A percentile compares a stretch with the other conserved stretches of the same genome.
phyloP scores from a whole-genome alignment of 2,888 invertebrate genomes.

The Lasiommata megera region DNA sequence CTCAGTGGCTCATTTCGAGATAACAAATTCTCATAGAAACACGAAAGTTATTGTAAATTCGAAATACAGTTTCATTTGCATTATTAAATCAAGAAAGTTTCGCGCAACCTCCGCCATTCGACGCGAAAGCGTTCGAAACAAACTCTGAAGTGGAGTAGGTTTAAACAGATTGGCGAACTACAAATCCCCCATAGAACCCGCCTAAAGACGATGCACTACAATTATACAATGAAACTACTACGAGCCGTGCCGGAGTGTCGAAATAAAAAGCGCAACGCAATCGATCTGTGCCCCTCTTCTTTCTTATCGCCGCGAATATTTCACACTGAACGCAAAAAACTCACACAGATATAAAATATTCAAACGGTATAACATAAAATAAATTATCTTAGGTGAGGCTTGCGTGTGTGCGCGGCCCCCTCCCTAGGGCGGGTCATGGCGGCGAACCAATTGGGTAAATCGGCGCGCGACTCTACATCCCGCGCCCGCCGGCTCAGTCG shows the following conservation, averaged over 20 bases:
- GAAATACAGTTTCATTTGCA: no score
- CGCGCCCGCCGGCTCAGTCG: slow-evolving; percentile 1
- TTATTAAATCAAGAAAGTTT: neutral
- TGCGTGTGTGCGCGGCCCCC: slow-evolving; percentile 74
- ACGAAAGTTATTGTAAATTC: no score
- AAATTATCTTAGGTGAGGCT: slow-evolving; percentile 79
- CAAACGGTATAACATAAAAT: slow-evolving; percentile 82
- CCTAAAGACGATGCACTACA: slow-evolving; percentile 40
- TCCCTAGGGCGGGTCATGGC: slow-evolving; percentile 72
- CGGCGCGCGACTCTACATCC: slow-evolving; percentile 77
- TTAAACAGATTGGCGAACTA: slow-evolving; percentile 21
- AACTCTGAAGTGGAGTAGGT: slow-evolving; percentile 12
- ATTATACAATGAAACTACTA: slow-evolving; percentile 66
- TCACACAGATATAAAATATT: slow-evolving; percentile 82
- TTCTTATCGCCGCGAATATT: slow-evolving; percentile 81
- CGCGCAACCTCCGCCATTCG: neutral
- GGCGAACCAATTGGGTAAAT: slow-evolving; percentile 77
- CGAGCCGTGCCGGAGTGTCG: slow-evolving; percentile 47
- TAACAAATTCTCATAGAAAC: no score
- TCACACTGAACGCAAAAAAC: slow-evolving; percentile 82
- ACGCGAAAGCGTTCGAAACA: neutral
- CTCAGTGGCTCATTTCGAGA: no score
- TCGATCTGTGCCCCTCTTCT: slow-evolving; percentile 80
- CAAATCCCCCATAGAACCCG: slow-evolving; percentile 27
- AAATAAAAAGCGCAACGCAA: slow-evolving; percentile 78